phyloP scores from a whole-genome alignment of 1,140 invertebrate species.

The Ladona fulva region DNA sequence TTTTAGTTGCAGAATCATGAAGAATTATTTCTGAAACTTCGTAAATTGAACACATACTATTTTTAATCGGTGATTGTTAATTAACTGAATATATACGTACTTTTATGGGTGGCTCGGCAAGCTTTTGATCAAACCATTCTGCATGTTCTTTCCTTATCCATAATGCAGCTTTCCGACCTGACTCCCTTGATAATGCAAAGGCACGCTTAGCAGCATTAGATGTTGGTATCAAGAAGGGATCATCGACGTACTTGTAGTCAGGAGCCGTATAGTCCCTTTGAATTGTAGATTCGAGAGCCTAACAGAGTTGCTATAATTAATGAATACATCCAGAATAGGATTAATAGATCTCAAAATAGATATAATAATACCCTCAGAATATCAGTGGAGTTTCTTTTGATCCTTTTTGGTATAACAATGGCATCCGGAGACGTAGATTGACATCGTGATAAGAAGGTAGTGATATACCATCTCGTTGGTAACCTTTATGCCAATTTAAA shows the following conservation, averaged over 20 bases:
- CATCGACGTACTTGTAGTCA: constrained; percentile 83
- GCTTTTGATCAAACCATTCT: constrained; percentile 59
- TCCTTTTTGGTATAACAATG: constrained; percentile 54
- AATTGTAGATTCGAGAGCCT: constrained; percentile 66
- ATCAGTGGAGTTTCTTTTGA: constrained; percentile 66
- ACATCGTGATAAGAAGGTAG: neutral
- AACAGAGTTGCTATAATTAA: constrained; percentile 21
- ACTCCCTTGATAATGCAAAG: constrained; percentile 71
- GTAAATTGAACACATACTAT: too few species aligned
- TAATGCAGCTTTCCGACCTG: constrained; percentile 74
- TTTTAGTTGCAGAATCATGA: too few species aligned
- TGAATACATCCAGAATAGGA: constrained; percentile 11
- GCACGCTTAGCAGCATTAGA: constrained; percentile 61
- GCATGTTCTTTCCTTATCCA: constrained; percentile 72
- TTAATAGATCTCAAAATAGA: constrained; percentile 18
- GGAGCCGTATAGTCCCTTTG: constrained; percentile 65
- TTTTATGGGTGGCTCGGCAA: constrained; percentile 56
- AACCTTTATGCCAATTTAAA: too few species aligned
- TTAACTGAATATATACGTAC: constrained; percentile 26
- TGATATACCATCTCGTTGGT: too few species aligned
- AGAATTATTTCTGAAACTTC: too few species aligned
- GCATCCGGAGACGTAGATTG: neutral
- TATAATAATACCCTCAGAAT: constrained; percentile 49
- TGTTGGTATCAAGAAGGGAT: constrained; percentile 75
- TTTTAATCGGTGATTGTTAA: too few species aligned